Conservation (phyloP, 2,113 vertebrate species). For the Asarcornis scutulata region DNA sequence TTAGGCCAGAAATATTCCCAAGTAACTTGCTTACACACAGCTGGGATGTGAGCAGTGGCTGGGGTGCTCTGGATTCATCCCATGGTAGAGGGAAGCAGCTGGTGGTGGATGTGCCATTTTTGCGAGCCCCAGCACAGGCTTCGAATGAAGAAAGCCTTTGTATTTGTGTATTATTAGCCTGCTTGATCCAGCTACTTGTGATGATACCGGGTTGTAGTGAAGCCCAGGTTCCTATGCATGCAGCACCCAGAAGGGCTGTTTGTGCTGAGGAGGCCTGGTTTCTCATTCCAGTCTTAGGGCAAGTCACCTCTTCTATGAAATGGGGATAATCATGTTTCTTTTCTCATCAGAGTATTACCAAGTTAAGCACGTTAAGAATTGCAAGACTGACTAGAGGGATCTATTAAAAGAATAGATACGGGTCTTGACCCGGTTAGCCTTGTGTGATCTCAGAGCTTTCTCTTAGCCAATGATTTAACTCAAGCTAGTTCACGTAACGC, state of each 20-base stretch:
- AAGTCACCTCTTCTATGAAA: background rate
- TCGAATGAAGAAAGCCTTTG: background rate
- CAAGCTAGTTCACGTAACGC: background rate
- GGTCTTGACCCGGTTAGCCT: background rate
- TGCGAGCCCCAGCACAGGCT: background rate
- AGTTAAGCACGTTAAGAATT: background rate
- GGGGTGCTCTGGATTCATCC: background rate
- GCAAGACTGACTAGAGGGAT: background rate
- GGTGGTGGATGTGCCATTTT: background rate
- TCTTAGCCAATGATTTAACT: background rate
- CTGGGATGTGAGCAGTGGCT: background rate
- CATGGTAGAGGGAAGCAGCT: rapidly evolving
- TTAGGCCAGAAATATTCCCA: background rate
- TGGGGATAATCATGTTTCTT: background rate
- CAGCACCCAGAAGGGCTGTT: background rate
- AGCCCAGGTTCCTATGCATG: background rate
- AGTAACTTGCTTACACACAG: background rate
- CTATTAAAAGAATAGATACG: background rate
- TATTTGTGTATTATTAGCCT: background rate
- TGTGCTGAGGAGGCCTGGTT: background rate
- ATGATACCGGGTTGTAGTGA: background rate
- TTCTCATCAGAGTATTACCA: background rate
- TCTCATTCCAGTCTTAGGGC: background rate
- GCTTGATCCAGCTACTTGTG: background rate
- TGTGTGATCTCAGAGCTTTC: background rate